Evolutionary conservation across 2,888 invertebrate species (phyloP).

Genomic region (Acanthosepion esculentum): DNA sequence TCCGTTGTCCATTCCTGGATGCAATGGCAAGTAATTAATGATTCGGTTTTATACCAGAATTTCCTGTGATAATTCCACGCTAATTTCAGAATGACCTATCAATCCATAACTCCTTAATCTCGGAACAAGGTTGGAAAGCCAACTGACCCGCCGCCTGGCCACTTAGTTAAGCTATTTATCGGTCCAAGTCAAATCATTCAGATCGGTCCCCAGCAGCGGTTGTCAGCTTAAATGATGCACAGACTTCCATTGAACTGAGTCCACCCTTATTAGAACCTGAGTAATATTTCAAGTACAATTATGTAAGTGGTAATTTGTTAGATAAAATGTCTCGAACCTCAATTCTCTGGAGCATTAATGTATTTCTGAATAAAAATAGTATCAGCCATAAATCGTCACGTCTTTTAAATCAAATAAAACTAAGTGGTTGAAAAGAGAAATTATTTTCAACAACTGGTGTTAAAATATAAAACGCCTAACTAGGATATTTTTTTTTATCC

Average conservation of each 20-base stretch:
- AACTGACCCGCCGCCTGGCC: not conserved
- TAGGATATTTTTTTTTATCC: no score
- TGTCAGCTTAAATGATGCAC: not conserved
- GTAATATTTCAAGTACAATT: not conserved
- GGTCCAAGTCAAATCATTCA: not conserved
- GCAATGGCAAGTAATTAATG: not conserved
- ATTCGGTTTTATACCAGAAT: not conserved
- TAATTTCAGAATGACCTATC: not conserved
- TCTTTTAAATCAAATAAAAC: no score
- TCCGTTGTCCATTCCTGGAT: not conserved
- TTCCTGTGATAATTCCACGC: not conserved
- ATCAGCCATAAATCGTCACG: no score
- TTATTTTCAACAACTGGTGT: no score
- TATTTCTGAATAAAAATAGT: no score
- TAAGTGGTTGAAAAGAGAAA: no score
- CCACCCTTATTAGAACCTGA: not conserved
- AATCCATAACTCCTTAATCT: not conserved
- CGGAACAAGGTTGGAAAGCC: not conserved
- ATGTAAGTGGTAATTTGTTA: not conserved
- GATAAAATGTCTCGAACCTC: not conserved
- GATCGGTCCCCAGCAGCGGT: not conserved
- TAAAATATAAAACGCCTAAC: no score
- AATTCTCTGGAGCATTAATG: not conserved
- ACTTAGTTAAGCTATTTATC: not conserved
- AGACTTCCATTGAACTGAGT: not conserved